These are phyloP conservation scores for Griposia aprilina DNA, from an alignment of 2,888 invertebrate genomes.

Conservation along the genomic window DNA sequence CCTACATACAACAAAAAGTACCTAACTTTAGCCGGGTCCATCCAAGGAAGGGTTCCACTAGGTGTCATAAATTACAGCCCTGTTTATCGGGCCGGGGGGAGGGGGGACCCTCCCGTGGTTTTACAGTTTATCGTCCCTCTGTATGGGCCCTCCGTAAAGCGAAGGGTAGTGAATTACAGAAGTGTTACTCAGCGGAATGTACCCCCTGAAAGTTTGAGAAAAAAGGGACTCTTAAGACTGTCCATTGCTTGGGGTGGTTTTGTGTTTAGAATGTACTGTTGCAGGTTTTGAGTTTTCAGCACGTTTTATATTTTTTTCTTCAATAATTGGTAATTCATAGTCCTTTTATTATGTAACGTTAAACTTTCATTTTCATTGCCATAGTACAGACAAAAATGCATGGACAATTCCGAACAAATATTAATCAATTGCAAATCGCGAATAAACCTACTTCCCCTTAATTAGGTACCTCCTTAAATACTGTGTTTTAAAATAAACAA, in stretches of 20 bases:
- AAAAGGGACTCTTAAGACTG: slow-evolving; percentile 70
- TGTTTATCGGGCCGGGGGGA: slow-evolving; percentile 86
- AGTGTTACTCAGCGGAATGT: slow-evolving; percentile 85
- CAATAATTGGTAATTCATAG: neutral
- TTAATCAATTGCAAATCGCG: neutral
- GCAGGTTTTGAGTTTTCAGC: slow-evolving; percentile 12
- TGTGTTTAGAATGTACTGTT: slow-evolving; percentile 27
- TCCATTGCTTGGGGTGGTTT: slow-evolving; percentile 65
- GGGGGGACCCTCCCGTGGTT: slow-evolving; percentile 88
- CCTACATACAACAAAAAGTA: slow-evolving; percentile 62
- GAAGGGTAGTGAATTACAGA: slow-evolving; percentile 84
- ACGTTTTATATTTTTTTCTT: neutral
- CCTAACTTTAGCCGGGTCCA: slow-evolving; percentile 72
- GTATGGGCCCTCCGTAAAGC: slow-evolving; percentile 82
- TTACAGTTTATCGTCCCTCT: slow-evolving; percentile 89
- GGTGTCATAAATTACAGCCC: slow-evolving; percentile 89
- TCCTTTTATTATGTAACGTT: neutral
- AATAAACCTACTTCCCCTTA: neutral
- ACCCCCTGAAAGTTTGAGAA: slow-evolving; percentile 76
- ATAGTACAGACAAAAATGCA: neutral
- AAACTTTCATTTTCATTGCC: neutral
- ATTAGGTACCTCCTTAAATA: neutral
- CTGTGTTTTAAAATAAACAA: neutral
- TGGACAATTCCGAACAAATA: neutral
- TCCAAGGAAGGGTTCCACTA: slow-evolving; percentile 81